phyloP scores from a whole-genome alignment of 92 coral and sea anemone species.

The Siderastrea radians region DNA sequence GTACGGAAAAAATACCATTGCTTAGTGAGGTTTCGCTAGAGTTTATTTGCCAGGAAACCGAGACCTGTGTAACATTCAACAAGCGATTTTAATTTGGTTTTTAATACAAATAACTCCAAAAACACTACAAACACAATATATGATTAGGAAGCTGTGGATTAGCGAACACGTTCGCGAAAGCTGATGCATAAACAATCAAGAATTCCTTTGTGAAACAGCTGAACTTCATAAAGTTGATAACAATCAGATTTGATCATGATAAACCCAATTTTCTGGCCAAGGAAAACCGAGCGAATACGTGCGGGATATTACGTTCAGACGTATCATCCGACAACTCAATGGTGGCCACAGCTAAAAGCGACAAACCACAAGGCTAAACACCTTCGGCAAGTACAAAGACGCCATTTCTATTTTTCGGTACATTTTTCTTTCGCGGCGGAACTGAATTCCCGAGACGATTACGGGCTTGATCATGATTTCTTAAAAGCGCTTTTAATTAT shows the following conservation, averaged over 20 bases:
- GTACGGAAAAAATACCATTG: slow-evolving; percentile 7
- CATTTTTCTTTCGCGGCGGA: neutral
- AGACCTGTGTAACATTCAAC: neutral
- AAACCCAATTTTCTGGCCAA: neutral
- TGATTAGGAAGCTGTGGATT: slow-evolving; percentile 17
- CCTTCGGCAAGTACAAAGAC: slow-evolving; percentile 33
- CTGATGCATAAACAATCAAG: neutral
- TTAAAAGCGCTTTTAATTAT: neutral
- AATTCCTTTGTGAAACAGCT: neutral
- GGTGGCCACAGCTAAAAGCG: neutral
- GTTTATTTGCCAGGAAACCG: slow-evolving; percentile 26
- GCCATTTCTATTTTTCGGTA: neutral
- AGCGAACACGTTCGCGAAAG: slow-evolving; percentile 27
- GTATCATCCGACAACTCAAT: neutral
- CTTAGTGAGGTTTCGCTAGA: slow-evolving; percentile 8
- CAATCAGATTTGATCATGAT: neutral
- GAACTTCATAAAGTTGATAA: neutral
- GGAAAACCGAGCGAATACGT: slow-evolving; percentile 9
- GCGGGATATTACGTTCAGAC: neutral
- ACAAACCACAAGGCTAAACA: slow-evolving; percentile 31
- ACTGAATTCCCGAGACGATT: neutral
- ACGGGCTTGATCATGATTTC: neutral
- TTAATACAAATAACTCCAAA: neutral
- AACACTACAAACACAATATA: neutral
- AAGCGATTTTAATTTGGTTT: slow-evolving; percentile 1